These are phyloP conservation scores for Actias luna DNA, from an alignment of 2,888 invertebrate genomes.

Conservation along the genomic window DNA sequence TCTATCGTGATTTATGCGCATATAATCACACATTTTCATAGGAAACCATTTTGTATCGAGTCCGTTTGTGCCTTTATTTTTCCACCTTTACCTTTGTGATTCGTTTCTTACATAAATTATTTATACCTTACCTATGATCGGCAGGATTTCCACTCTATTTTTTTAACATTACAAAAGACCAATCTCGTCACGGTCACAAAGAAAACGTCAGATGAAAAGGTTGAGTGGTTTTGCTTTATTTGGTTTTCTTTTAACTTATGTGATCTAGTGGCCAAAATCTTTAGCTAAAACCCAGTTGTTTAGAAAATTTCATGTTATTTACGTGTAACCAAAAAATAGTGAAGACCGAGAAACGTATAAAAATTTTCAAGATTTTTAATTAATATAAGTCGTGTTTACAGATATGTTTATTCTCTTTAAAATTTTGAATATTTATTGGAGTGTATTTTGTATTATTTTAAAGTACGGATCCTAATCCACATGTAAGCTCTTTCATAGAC, in stretches of 20 bases:
- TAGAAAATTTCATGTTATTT: not conserved
- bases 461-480: not conserved
- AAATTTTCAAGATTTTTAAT: too few species aligned
- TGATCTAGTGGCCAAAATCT: not conserved
- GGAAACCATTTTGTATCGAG: conserved; percentile 9
- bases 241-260: not conserved
- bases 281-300: not conserved
- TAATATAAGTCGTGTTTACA: too few species aligned
- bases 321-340: not conserved
- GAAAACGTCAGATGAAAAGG: conserved; percentile 1
- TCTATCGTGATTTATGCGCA: not conserved
- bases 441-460: not conserved
- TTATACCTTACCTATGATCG: conserved; percentile 1
- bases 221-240: conserved; percentile 1
- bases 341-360: too few species aligned
- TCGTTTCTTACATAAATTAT: conserved; percentile 9
- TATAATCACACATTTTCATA: conserved; percentile 14
- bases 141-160: conserved; percentile 4
- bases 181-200: not conserved
- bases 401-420: not conserved
- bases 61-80: conserved; percentile 14
- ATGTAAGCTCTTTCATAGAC: not conserved
- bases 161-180: conserved; percentile 7
- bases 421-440: not conserved
- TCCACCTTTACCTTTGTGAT: conserved; percentile 11